Conservation (phyloP, 2,888 invertebrate genomes). For the Pollenia amentaria region DNA sequence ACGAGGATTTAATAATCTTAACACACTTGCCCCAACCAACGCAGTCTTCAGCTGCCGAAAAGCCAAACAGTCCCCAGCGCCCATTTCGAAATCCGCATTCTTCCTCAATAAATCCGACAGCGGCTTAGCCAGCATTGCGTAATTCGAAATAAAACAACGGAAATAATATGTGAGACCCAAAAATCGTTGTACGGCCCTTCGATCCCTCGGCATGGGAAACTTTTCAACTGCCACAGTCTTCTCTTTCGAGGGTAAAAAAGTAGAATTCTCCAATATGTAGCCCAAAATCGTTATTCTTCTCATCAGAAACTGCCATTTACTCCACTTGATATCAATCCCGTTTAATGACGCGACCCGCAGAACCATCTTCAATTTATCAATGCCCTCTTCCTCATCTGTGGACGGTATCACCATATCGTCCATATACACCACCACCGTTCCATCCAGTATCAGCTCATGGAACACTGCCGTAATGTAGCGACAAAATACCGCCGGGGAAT, state of each 20-base stretch:
- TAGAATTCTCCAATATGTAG: background rate
- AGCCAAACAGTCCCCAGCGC: too few species aligned
- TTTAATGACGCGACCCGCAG: conserved; percentile 42
- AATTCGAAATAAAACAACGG: background rate
- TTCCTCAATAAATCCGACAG: too few species aligned
- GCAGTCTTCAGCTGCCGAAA: too few species aligned
- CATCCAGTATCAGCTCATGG: conserved; percentile 30
- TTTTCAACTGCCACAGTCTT: background rate
- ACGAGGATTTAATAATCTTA: too few species aligned
- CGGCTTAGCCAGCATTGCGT: background rate
- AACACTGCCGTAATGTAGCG: conserved; percentile 56
- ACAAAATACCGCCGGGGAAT: conserved; percentile 33
- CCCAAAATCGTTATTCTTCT: background rate
- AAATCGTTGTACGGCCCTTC: background rate
- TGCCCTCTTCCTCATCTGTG: conserved; percentile 51
- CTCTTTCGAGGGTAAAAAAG: background rate
- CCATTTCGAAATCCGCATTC: too few species aligned
- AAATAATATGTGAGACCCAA: background rate
- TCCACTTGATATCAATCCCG: conserved; percentile 64
- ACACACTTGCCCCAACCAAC: too few species aligned
- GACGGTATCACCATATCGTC: conserved; percentile 66
- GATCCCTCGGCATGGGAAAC: background rate
- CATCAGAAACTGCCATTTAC: too few species aligned
- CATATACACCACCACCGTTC: conserved; percentile 56
- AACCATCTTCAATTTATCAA: conserved; percentile 45